Evolutionary conservation across 23 tunicate genomes (phyloP).

Genomic region (Oikopleura vanhoeffeni): DNA sequence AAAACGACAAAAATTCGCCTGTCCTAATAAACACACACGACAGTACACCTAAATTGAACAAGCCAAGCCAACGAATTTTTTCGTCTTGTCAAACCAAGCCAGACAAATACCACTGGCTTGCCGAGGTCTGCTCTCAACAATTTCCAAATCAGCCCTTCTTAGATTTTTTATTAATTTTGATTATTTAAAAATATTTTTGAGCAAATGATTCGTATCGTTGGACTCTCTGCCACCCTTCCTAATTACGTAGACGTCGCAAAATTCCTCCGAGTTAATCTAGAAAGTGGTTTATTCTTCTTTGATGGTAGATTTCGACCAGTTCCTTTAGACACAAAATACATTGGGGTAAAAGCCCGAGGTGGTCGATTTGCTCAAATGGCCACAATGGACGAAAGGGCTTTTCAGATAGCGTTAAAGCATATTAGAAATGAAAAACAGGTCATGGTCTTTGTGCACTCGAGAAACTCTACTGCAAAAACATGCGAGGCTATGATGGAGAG

Average conservation of each 20-base stretch:
- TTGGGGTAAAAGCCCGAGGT: slow-evolving; percentile 63
- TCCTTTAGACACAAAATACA: slow-evolving; percentile 72
- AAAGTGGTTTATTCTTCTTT: slow-evolving; percentile 81
- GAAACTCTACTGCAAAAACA: slow-evolving; percentile 54
- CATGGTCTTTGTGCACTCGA: slow-evolving; percentile 85
- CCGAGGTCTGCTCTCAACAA: too few species aligned
- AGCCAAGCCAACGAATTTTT: too few species aligned
- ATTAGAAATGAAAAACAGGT: slow-evolving; percentile 27
- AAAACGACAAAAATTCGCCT: too few species aligned
- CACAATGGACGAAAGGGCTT: not conserved
- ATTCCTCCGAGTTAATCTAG: slow-evolving; percentile 79
- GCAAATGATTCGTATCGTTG: slow-evolving; percentile 94
- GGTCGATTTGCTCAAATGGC: not conserved
- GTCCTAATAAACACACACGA: not conserved
- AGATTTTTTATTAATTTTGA: not conserved
- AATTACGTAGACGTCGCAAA: slow-evolving; percentile 75
- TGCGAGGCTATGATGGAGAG: slow-evolving; percentile 46
- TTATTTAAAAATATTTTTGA: slow-evolving; percentile 68
- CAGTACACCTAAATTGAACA: not conserved
- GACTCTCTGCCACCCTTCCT: slow-evolving; percentile 86
- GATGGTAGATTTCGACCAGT: slow-evolving; percentile 98
- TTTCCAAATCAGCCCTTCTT: too few species aligned
- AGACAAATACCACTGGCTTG: too few species aligned
- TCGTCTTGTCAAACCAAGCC: too few species aligned
- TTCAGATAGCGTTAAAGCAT: not conserved